Percentiles rank a stretch among this genome's conserved stretches.
phyloP scores from a whole-genome alignment of 1,140 invertebrate genomes.

The Calephelis nemesis region DNA sequence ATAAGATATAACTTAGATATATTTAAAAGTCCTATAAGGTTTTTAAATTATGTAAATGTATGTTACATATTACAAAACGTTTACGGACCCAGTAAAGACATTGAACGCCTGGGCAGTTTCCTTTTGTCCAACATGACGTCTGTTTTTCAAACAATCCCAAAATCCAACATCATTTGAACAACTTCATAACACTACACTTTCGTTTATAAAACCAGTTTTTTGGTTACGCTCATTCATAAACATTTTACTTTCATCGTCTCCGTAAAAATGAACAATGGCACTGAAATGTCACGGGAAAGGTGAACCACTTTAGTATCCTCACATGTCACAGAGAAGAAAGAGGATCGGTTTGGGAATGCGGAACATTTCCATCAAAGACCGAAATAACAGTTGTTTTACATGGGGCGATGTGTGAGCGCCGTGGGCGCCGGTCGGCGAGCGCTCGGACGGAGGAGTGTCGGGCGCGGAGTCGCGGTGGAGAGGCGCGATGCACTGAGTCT shows the following conservation, averaged over 20 bases:
- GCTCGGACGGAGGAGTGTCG: slow-evolving; percentile 42
- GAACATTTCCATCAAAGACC: slow-evolving; percentile 71
- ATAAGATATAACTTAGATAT: no score
- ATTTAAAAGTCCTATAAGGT: no score
- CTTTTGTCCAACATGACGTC: slow-evolving; percentile 66
- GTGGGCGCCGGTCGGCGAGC: slow-evolving; percentile 36
- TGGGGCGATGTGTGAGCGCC: slow-evolving; percentile 57
- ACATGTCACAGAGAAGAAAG: slow-evolving; percentile 44
- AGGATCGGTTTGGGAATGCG: slow-evolving; percentile 63
- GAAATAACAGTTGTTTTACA: slow-evolving; percentile 75
- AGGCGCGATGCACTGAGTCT: slow-evolving; percentile 75
- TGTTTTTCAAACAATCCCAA: slow-evolving; percentile 45
- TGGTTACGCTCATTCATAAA: slow-evolving; percentile 60
- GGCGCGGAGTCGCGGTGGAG: slow-evolving; percentile 73
- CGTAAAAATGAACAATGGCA: slow-evolving; percentile 49
- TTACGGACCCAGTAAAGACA: slow-evolving; percentile 59
- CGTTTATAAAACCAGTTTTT: slow-evolving; percentile 60
- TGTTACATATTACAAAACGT: neutral
- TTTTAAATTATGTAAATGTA: neutral
- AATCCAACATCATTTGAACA: slow-evolving; percentile 51
- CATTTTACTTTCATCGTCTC: slow-evolving; percentile 60
- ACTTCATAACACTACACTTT: slow-evolving; percentile 68
- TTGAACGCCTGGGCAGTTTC: slow-evolving; percentile 63
- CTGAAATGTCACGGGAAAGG: slow-evolving; percentile 42
- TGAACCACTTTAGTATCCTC: slow-evolving; percentile 26